Percentiles rank a stretch among this genome's conserved stretches.
These are phyloP conservation scores for Plusia festucae DNA, from an alignment of 2,888 invertebrate genomes.

Conservation along the genomic window DNA sequence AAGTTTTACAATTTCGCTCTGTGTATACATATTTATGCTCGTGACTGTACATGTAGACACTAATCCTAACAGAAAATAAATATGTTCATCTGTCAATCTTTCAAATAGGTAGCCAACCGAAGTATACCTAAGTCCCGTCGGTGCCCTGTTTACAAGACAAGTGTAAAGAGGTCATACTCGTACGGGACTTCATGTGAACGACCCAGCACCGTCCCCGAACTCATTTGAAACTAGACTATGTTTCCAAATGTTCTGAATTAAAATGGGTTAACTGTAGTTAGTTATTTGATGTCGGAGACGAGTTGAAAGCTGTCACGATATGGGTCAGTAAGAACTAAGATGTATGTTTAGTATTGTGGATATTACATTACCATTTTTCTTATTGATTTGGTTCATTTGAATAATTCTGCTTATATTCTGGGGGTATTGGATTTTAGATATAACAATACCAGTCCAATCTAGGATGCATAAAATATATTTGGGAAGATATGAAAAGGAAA, in stretches of 20 bases:
- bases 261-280: slow-evolving; percentile 44
- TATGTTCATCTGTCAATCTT: slow-evolving; percentile 12
- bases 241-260: slow-evolving; percentile 18
- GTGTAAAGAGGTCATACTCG: slow-evolving; percentile 1
- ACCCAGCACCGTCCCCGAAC: slow-evolving; percentile 24
- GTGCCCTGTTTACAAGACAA: slow-evolving; percentile 8
- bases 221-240: slow-evolving; percentile 32
- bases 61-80: not conserved
- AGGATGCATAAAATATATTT: no score
- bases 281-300: slow-evolving; percentile 43
- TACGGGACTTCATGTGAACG: slow-evolving; percentile 16
- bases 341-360: not conserved
- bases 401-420: not conserved
- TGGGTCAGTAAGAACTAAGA: slow-evolving; percentile 35
- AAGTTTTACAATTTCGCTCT: no score
- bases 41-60: no score
- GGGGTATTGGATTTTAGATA: not conserved
- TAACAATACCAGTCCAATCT: no score
- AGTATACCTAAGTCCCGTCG: not conserved
- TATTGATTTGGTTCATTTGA: slow-evolving; percentile 4
- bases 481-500: no score
- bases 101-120: slow-evolving; percentile 4
- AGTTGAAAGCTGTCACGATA: slow-evolving; percentile 37
- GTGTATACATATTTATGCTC: no score
- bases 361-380: no score